Conservation (phyloP, 2,797 vertebrate species). For the Catamblyrhynchus diadema region DNA sequence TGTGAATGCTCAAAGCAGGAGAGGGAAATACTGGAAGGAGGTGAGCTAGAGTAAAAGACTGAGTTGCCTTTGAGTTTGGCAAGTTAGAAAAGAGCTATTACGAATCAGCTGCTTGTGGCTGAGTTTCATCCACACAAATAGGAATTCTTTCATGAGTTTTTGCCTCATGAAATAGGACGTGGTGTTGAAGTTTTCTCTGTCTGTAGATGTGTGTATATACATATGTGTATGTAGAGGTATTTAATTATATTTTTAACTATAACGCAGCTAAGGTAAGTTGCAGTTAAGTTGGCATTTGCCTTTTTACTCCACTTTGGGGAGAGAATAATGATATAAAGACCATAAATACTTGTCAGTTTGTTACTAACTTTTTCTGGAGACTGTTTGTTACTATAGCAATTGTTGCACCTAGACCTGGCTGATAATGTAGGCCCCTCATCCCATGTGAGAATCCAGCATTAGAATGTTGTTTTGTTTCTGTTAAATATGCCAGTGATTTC, state of each 20-base stretch:
- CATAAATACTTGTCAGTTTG: background rate
- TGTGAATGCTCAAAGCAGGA: background rate
- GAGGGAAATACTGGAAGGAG: background rate
- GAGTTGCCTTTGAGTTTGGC: background rate
- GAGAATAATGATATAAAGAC: background rate
- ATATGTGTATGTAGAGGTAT: background rate
- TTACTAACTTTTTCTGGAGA: background rate
- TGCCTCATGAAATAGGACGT: background rate
- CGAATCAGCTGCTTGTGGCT: rapidly evolving
- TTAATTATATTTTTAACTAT: background rate
- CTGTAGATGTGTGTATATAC: too few species aligned
- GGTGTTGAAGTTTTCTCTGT: background rate
- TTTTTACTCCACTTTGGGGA: background rate
- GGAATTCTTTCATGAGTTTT: background rate
- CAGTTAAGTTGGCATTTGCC: background rate
- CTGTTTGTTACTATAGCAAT: background rate
- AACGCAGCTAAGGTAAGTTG: background rate
- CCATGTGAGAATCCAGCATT: background rate
- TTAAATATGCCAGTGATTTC: background rate
- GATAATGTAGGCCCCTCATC: background rate
- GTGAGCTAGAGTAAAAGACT: background rate
- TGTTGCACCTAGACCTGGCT: background rate
- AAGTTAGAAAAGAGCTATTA: background rate
- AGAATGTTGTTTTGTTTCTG: background rate
- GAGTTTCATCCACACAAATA: background rate